phyloP scores from a whole-genome alignment of 2,888 invertebrate genomes.

The Acanthoscelides obtectus region DNA sequence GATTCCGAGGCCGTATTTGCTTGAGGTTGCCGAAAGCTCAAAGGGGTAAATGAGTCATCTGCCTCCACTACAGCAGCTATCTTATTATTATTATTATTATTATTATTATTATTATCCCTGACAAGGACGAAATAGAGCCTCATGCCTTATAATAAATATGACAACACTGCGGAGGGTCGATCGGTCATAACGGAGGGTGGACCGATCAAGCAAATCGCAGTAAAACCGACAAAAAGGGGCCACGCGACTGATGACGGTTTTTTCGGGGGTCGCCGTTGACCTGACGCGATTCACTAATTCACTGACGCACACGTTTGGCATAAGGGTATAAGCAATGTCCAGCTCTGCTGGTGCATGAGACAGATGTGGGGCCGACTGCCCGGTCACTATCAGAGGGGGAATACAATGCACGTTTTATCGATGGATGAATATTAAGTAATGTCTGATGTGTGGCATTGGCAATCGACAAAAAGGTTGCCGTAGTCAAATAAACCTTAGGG shows the following conservation, averaged over 20 bases:
- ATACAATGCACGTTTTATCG: neutral
- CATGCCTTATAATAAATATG: neutral
- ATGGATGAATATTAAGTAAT: neutral
- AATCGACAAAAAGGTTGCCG: no score
- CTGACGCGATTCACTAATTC: conserved; percentile 18
- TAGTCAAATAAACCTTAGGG: no score
- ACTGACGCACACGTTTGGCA: conserved; percentile 10
- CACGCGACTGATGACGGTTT: conserved; percentile 39
- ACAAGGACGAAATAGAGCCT: no score
- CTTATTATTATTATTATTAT: no score
- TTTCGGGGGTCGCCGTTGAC: conserved; percentile 21
- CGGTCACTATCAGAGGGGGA: neutral
- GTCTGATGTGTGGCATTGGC: neutral
- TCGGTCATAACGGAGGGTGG: conserved; percentile 32
- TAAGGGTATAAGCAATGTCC: conserved; percentile 32
- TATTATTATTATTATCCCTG: no score
- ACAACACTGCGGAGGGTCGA: neutral
- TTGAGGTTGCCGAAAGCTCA: no score
- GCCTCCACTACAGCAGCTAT: no score
- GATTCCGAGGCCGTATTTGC: no score
- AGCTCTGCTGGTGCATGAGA: conserved; percentile 27
- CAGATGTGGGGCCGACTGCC: conserved; percentile 5
- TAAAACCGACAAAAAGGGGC: conserved; percentile 47
- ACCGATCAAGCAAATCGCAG: conserved; percentile 22
- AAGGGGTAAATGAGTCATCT: no score